A percentile compares a stretch with the other conserved stretches of the same genome.
phyloP scores from a whole-genome alignment of 2,113 vertebrate genomes.

The Gymnogyps californianus region DNA sequence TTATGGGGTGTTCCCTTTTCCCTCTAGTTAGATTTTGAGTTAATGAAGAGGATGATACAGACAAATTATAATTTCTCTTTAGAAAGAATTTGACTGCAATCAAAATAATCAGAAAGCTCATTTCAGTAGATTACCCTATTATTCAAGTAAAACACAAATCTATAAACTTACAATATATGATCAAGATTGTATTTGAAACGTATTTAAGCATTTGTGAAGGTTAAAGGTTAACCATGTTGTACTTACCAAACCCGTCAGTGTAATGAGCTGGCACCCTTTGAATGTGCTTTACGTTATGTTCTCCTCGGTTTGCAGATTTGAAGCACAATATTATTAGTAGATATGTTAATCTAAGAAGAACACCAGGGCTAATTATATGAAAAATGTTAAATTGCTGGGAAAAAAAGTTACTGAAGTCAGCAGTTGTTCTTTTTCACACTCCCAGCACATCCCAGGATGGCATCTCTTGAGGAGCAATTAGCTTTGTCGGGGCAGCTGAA shows the following conservation, averaged over 20 bases:
- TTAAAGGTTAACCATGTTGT: constrained; percentile 22
- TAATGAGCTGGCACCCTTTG: constrained; percentile 5
- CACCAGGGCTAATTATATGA: constrained; percentile 60
- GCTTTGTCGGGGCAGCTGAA: constrained; percentile 55
- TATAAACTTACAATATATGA: neutral
- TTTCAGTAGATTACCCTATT: neutral
- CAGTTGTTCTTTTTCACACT: constrained; percentile 64
- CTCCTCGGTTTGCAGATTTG: neutral
- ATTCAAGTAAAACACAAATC: neutral
- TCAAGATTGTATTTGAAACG: neutral
- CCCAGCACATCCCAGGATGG: constrained; percentile 18
- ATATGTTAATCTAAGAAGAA: constrained; percentile 62
- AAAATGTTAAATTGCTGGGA: constrained; percentile 63
- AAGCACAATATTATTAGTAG: constrained; percentile 50
- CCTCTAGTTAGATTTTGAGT: neutral
- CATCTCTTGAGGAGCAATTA: constrained; percentile 71
- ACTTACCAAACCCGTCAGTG: constrained; percentile 1
- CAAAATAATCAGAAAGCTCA: neutral
- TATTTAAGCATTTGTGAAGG: constrained; percentile 15
- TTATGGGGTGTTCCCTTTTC: neutral
- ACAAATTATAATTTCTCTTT: neutral
- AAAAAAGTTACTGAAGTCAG: constrained; percentile 64
- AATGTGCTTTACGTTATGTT: neutral
- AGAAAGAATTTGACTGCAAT: neutral
- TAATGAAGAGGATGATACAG: neutral